phyloP scores from a whole-genome alignment of 1,140 invertebrate genomes.

The Temnothorax curvispinosus region DNA sequence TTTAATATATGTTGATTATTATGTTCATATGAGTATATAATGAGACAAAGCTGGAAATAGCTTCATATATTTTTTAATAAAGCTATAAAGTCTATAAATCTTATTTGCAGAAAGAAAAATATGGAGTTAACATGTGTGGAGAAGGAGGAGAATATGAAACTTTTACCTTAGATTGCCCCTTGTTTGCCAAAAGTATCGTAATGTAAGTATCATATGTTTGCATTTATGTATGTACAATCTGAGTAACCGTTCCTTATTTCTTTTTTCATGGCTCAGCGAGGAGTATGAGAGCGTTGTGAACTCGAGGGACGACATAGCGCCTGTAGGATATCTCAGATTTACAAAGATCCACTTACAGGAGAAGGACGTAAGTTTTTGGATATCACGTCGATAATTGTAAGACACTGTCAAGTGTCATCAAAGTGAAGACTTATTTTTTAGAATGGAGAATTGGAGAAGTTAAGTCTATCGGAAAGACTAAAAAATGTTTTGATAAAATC shows the following conservation, averaged over 20 bases:
- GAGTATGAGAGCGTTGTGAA: constrained; percentile 95
- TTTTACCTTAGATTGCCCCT: constrained; percentile 98
- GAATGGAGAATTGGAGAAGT: constrained; percentile 79
- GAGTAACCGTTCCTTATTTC: background rate
- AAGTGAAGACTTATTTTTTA: constrained; percentile 64
- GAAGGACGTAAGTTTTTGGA: constrained; percentile 86
- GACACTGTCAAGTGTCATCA: background rate
- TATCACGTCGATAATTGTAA: constrained; percentile 12
- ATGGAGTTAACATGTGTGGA: constrained; percentile 98
- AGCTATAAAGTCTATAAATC: background rate
- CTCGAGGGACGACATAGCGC: constrained; percentile 96
- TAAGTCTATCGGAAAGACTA: constrained; percentile 85
- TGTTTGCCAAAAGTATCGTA: constrained; percentile 96
- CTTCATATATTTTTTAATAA: background rate
- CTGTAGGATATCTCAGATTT: constrained; percentile 96
- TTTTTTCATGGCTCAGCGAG: constrained; percentile 89
- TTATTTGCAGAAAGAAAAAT: constrained; percentile 93
- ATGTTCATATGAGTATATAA: background rate
- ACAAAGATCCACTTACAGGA: constrained; percentile 92
- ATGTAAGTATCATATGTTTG: constrained; percentile 90
- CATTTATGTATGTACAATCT: constrained; percentile 27
- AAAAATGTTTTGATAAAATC: constrained; percentile 86
- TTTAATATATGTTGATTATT: background rate
- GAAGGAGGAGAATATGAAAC: constrained; percentile 99
- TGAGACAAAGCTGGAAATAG: background rate